A percentile compares a stretch with the other conserved stretches of the same genome.
phyloP scores from a whole-genome alignment of 2,113 vertebrate genomes.

The Hemiscyllium ocellatum region DNA sequence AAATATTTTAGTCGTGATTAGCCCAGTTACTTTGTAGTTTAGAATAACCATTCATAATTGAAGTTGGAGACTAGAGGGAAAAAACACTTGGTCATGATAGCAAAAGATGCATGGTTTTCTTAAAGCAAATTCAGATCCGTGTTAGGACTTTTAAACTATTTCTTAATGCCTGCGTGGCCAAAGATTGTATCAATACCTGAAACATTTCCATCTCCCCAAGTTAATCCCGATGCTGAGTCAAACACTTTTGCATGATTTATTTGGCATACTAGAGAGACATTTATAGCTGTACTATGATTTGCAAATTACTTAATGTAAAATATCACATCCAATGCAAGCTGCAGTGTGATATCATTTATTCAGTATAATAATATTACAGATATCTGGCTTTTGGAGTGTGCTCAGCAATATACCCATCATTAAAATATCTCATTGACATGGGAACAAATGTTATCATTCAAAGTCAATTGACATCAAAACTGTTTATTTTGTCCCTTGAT shows the following conservation, averaged over 20 bases:
- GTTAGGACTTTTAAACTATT: background rate
- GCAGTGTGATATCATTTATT: slow-evolving; percentile 8
- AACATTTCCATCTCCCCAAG: background rate
- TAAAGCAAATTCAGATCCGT: background rate
- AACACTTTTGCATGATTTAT: background rate
- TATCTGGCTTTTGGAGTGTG: background rate
- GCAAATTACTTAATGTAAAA: background rate
- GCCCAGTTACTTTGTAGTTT: background rate
- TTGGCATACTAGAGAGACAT: background rate
- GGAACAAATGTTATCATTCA: background rate
- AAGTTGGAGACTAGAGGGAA: background rate
- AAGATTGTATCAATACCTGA: background rate
- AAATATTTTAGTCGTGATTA: background rate
- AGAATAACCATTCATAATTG: background rate
- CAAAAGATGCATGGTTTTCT: background rate
- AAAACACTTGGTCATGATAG: background rate
- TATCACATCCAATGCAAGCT: background rate
- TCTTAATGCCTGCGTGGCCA: background rate
- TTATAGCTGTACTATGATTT: background rate
- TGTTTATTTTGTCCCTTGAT: background rate
- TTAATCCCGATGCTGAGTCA: background rate
- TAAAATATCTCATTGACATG: background rate
- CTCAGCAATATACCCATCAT: background rate
- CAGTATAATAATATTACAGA: background rate
- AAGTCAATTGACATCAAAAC: background rate